These are phyloP conservation scores for Nemoura dubitans DNA, from an alignment of 2,888 invertebrate genomes.

Conservation along the genomic window DNA sequence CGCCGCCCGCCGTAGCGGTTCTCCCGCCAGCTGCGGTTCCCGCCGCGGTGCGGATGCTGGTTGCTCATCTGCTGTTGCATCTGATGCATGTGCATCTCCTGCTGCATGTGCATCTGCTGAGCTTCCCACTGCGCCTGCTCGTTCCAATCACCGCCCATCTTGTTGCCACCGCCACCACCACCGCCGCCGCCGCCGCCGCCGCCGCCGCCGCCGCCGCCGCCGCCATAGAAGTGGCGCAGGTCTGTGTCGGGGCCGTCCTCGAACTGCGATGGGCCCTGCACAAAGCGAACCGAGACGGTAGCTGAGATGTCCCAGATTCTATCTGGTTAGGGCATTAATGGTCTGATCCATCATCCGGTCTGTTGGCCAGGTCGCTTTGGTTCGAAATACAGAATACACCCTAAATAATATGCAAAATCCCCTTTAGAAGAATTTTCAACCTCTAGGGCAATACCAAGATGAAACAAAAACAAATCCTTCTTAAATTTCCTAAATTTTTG, in stretches of 20 bases:
- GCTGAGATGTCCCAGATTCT: no score
- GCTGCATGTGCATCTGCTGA: conserved; percentile 30
- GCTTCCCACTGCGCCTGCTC: conserved; percentile 22
- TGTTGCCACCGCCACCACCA: neutral
- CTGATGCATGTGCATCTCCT: conserved; percentile 16
- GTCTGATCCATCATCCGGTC: no score
- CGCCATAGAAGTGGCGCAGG: conserved; percentile 42
- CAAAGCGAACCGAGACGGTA: conserved; percentile 27
- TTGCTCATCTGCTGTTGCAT: neutral
- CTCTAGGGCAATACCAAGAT: no score
- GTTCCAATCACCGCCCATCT: neutral
- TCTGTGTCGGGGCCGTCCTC: conserved; percentile 44
- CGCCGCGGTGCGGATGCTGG: neutral
- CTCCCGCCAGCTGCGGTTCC: conserved; percentile 10
- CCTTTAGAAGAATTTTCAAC: no score
- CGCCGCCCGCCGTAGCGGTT: neutral
- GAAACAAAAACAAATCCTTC: no score
- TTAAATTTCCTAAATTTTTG: no score
- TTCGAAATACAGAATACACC: no score
- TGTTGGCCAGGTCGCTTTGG: no score
- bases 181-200: no score
- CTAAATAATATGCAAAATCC: no score
- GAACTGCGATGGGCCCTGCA: conserved; percentile 35
- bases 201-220: neutral
- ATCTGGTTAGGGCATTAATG: no score